Percentiles rank a stretch among this genome's conserved stretches.
phyloP scores from a whole-genome alignment of 2,888 invertebrate genomes.

The Archips xylosteana region DNA sequence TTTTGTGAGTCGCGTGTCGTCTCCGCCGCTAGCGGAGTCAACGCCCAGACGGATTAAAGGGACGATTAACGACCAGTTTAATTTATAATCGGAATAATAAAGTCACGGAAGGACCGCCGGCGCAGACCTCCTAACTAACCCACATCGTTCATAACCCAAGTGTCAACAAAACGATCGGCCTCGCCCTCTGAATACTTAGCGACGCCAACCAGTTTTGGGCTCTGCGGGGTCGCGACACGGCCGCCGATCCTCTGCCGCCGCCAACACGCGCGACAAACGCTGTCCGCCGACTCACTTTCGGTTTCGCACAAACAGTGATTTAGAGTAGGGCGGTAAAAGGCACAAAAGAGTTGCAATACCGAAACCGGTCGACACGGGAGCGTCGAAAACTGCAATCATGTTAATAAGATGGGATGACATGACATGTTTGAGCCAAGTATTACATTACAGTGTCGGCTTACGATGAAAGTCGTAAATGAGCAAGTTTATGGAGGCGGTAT shows the following conservation, averaged over 20 bases:
- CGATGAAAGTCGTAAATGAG: conserved; percentile 39
- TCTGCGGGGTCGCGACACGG: conserved; percentile 49
- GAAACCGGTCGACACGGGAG: conserved; percentile 69
- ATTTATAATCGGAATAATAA: conserved; percentile 83
- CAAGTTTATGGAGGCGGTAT: conserved; percentile 50
- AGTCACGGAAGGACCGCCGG: conserved; percentile 68
- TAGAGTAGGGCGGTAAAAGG: conserved; percentile 67
- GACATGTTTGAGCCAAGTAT: conserved; percentile 58
- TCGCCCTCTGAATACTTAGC: conserved; percentile 35
- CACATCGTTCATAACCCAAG: conserved; percentile 62
- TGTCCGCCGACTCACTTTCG: conserved; percentile 80
- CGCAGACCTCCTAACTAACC: conserved; percentile 55
- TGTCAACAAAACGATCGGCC: conserved; percentile 65
- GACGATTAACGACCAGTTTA: conserved; percentile 81
- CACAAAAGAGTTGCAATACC: conserved; percentile 58
- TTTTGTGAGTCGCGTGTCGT: conserved; percentile 52
- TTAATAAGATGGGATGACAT: conserved; percentile 67
- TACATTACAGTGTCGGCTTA: conserved; percentile 49
- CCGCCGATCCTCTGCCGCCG: conserved; percentile 58
- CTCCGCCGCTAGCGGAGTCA: conserved; percentile 66
- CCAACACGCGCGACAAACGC: conserved; percentile 58
- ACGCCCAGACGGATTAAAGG: conserved; percentile 84
- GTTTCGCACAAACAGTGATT: conserved; percentile 79
- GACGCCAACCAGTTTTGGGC: conserved; percentile 46
- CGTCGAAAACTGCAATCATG: conserved; percentile 74